phyloP scores from a whole-genome alignment of 2,888 invertebrate species.

The Suillia variegata region DNA sequence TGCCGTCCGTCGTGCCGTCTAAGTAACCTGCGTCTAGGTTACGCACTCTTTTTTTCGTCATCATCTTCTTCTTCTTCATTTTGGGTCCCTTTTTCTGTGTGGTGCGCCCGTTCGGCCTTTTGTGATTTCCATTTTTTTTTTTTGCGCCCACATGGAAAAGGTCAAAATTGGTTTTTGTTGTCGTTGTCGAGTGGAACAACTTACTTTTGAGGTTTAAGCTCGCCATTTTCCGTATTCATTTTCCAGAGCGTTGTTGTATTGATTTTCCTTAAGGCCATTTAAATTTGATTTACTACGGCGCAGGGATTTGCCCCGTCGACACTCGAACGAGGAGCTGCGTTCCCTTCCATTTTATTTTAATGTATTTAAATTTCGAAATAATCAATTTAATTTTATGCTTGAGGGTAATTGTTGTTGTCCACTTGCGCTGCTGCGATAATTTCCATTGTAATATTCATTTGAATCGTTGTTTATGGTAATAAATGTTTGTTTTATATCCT shows the following conservation, averaged over 20 bases:
- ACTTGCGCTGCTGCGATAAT: no score
- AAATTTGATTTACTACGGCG: no score
- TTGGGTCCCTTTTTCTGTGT: background rate
- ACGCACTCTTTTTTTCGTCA: no score
- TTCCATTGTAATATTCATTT: no score
- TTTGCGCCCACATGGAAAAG: slow-evolving; percentile 4
- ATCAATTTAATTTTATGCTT: no score
- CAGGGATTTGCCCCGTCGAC: background rate
- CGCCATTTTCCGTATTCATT: background rate
- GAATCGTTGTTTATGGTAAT: no score
- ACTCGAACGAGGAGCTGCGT: background rate
- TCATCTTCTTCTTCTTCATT: background rate
- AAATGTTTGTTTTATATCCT: no score
- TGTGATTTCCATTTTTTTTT: background rate
- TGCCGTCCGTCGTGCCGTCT: background rate
- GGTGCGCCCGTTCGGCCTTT: background rate
- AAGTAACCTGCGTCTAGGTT: no score
- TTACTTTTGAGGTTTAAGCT: slow-evolving; percentile 5
- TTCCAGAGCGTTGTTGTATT: background rate
- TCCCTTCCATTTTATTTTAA: no score
- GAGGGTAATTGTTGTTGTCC: no score
- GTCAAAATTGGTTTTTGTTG: slow-evolving; percentile 12
- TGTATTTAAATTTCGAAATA: no score
- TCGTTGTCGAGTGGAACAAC: slow-evolving; percentile 5
- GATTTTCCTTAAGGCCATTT: background rate